Percentiles rank a stretch among this genome's conserved stretches.
Evolutionary conservation across 2,113 vertebrate genomes (phyloP).

Genomic region (Prionailurus viverrinus): DNA sequence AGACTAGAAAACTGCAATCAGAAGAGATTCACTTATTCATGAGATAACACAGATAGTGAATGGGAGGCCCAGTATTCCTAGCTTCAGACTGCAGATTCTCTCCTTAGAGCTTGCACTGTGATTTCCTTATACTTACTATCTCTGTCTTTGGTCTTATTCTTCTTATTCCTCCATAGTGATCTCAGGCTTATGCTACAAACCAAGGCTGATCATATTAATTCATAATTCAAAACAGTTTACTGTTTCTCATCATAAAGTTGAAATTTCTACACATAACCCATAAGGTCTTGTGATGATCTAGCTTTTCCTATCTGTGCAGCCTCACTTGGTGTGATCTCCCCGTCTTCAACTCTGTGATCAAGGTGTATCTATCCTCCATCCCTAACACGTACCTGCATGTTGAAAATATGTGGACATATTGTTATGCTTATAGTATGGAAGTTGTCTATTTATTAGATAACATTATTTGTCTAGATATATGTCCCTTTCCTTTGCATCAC

Average conservation of each 20-base stretch:
- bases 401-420: fast-evolving
- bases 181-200: neutral
- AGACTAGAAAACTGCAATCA: neutral
- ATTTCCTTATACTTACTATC: neutral
- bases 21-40: too few relatives aligned
- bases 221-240: neutral
- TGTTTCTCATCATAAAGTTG: neutral
- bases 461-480: neutral
- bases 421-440: fast-evolving
- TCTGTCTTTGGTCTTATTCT: neutral
- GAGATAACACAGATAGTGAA: neutral
- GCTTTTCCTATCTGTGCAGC: neutral
- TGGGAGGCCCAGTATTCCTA: fast-evolving
- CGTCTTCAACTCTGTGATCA: fast-evolving
- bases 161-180: neutral
- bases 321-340: neutral
- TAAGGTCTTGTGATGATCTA: too few relatives aligned
- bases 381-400: fast-evolving
- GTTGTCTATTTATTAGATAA: neutral
- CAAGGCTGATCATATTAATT: neutral
- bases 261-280: neutral
- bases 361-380: neutral
- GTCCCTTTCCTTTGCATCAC: neutral
- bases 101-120: fast-evolving
- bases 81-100: neutral